phyloP scores from a whole-genome alignment of 2,113 vertebrate species.

The Lepisosteus osseus region DNA sequence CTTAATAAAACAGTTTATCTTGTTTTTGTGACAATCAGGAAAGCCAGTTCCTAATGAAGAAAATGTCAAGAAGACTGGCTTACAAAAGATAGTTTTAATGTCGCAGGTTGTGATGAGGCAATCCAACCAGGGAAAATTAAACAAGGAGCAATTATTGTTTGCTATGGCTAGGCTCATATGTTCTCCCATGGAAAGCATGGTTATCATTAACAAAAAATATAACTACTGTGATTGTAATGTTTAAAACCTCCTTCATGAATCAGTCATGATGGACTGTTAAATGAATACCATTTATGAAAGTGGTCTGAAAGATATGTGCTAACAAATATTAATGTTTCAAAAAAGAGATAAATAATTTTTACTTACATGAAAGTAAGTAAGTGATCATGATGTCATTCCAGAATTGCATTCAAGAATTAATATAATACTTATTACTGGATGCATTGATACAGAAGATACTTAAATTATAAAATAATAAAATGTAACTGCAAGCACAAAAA shows the following conservation, averaged over 20 bases:
- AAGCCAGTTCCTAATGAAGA: conserved; percentile 58
- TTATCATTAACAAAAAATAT: conserved; percentile 80
- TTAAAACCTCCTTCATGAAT: conserved; percentile 73
- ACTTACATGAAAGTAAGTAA: conserved; percentile 9
- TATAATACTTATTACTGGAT: too few relatives aligned
- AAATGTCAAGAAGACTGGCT: conserved; percentile 51
- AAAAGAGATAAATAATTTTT: conserved; percentile 27
- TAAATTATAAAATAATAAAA: too few relatives aligned
- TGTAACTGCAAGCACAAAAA: too few relatives aligned
- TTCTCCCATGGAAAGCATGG: conserved; percentile 68
- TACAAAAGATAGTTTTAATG: conserved; percentile 49
- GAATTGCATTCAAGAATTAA: too few relatives aligned
- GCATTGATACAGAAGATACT: too few relatives aligned
- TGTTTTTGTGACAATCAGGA: conserved; percentile 52
- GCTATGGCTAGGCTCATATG: conserved; percentile 59
- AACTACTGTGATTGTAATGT: conserved; percentile 63
- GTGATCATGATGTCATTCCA: background rate
- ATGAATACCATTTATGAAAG: conserved; percentile 61
- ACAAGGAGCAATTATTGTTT: conserved; percentile 57
- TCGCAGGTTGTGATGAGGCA: conserved; percentile 37
- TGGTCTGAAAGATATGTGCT: conserved; percentile 49
- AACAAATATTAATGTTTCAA: conserved; percentile 41
- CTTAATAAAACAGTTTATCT: conserved; percentile 70
- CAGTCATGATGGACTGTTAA: conserved; percentile 55
- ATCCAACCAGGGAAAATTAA: conserved; percentile 48